Evolutionary conservation across 2,888 invertebrate species (phyloP).

Genomic region (Endomychus coccineus): DNA sequence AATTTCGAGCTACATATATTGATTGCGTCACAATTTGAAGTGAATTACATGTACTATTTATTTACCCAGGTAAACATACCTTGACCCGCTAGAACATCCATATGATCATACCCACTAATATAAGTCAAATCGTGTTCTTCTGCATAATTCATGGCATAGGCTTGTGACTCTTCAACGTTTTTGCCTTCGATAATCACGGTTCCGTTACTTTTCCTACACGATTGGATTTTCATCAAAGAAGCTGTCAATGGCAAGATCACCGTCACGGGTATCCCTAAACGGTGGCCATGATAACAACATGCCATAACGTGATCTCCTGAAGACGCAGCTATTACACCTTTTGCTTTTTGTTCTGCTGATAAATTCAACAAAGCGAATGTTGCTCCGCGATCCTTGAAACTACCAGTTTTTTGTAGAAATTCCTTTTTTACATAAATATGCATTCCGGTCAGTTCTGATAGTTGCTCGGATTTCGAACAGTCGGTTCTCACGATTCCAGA

Average conservation of each 20-base stretch:
- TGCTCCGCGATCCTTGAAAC: conserved; percentile 88
- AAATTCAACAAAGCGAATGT: conserved; percentile 41
- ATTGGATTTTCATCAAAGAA: conserved; percentile 57
- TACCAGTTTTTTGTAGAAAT: conserved; percentile 50
- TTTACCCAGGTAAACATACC: conserved; percentile 80
- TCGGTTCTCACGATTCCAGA: conserved; percentile 56
- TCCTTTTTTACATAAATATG: conserved; percentile 57
- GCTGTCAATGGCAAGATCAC: conserved; percentile 44
- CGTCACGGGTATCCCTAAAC: conserved; percentile 44
- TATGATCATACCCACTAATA: conserved; percentile 70
- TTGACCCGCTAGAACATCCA: conserved; percentile 84
- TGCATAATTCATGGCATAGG: conserved; percentile 63
- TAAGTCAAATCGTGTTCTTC: conserved; percentile 63
- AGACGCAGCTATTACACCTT: conserved; percentile 46
- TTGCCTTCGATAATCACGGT: conserved; percentile 57
- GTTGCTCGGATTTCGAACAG: conserved; percentile 47
- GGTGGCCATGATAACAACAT: conserved; percentile 45
- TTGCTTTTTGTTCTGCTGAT: conserved; percentile 32
- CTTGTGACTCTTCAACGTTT: conserved; percentile 58
- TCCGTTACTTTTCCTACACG: conserved; percentile 56
- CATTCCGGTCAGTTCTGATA: conserved; percentile 48
- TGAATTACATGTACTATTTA: too few species aligned
- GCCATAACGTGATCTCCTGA: conserved; percentile 44
- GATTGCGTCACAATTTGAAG: too few species aligned
- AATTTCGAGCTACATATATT: too few species aligned